Evolutionary conservation across 2,888 invertebrate species (phyloP).

Genomic region (Athrips mouffetella): DNA sequence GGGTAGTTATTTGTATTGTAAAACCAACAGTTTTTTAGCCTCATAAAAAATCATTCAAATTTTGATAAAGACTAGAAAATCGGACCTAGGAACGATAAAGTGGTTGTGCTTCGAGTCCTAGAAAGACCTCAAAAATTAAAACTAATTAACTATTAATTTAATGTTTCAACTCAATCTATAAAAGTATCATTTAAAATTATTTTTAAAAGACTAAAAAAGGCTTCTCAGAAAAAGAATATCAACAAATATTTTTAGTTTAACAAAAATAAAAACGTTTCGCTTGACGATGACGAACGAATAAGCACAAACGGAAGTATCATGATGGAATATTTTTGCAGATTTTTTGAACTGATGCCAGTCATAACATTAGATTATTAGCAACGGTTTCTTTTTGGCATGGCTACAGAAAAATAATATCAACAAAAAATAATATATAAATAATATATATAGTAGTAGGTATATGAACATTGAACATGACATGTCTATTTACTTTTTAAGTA

Average conservation of each 20-base stretch:
- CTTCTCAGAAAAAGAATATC: background rate
- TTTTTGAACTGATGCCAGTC: slow-evolving; percentile 28
- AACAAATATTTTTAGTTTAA: background rate
- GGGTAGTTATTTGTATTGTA: no score
- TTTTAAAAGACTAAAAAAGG: no score
- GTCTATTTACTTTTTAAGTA: no score
- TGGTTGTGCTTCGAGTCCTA: no score
- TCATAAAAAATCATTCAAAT: no score
- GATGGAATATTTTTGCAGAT: slow-evolving; percentile 21
- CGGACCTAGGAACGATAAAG: no score
- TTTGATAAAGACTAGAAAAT: no score
- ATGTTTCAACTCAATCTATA: no score
- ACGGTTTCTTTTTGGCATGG: slow-evolving; percentile 13
- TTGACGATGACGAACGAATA: background rate
- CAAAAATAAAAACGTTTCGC: background rate
- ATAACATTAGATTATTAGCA: slow-evolving; percentile 10
- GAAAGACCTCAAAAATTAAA: no score
- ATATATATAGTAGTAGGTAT: background rate
- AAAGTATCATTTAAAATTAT: no score
- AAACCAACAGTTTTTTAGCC: no score
- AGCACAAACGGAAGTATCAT: slow-evolving; percentile 14
- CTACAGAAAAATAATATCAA: slow-evolving; percentile 6
- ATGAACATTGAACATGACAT: background rate
- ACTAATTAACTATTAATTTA: no score
- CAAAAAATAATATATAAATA: background rate